A percentile compares a stretch with the other conserved stretches of the same genome.
Evolutionary conservation across 2,888 invertebrate species (phyloP).

Genomic region (Tipula vernalis): DNA sequence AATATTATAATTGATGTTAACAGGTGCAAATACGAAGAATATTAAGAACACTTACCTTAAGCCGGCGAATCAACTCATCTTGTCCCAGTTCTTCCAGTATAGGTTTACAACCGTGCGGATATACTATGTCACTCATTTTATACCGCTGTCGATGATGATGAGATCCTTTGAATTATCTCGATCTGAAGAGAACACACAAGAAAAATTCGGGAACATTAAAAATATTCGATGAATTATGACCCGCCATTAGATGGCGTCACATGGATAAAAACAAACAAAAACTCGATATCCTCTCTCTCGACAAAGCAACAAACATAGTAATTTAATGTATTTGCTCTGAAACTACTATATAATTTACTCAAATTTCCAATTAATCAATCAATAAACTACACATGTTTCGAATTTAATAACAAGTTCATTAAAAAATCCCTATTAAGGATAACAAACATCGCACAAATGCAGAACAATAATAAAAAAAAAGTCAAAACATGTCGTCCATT

Average conservation of each 20-base stretch:
- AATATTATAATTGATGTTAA: background rate
- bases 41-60: constrained; percentile 53
- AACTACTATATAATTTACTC: background rate
- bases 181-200: background rate
- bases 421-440: background rate
- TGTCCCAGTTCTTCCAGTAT: constrained; percentile 89
- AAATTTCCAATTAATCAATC: background rate
- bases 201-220: background rate
- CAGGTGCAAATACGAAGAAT: background rate
- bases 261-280: constrained; percentile 6
- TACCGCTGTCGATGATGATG: background rate
- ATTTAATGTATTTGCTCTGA: background rate
- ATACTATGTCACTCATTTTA: constrained; percentile 72
- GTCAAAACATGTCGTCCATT: constrained; percentile 4
- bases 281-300: background rate
- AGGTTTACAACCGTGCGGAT: constrained; percentile 91
- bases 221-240: background rate
- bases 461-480: background rate
- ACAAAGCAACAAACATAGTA: background rate
- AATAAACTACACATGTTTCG: background rate
- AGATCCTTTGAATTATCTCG: background rate
- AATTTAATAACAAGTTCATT: background rate
- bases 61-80: constrained; percentile 86
- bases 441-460: background rate
- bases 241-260: constrained; percentile 10